Evolutionary conservation across 2,888 invertebrate genomes (phyloP).

Genomic region (Latrodectus elegans): DNA sequence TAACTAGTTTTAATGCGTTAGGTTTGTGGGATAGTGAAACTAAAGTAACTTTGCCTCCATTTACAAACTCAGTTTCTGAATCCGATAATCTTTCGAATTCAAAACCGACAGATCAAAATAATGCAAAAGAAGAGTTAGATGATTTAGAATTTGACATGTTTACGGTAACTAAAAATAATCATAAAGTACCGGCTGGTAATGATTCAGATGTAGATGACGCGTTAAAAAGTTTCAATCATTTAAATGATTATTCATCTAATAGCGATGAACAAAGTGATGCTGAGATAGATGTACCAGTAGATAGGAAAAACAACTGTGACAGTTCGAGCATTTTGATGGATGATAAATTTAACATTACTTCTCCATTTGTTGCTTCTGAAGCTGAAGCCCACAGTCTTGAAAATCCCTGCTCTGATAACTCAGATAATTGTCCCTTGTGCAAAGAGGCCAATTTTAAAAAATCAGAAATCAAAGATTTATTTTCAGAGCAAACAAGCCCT

Average conservation of each 20-base stretch:
- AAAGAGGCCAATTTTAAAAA: conserved; percentile 55
- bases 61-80: background rate
- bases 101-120: conserved; percentile 5
- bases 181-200: background rate
- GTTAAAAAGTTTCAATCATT: conserved; percentile 56
- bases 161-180: conserved; percentile 8
- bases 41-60: conserved; percentile 64
- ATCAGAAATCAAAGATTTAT: conserved; percentile 31
- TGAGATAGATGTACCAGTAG: conserved; percentile 8
- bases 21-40: conserved; percentile 66
- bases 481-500: conserved; percentile 13
- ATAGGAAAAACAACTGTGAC: no score
- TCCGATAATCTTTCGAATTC: background rate
- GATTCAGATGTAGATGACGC: conserved; percentile 59
- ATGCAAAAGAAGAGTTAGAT: conserved; percentile 50
- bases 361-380: background rate
- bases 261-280: conserved; percentile 53
- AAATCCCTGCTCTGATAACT: conserved; percentile 57
- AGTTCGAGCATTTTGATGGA: background rate
- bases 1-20: conserved; percentile 55
- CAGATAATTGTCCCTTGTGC: conserved; percentile 53
- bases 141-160: conserved; percentile 66
- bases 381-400: conserved; percentile 20
- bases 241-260: conserved; percentile 50
- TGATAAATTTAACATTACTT: background rate